Evolutionary conservation across 1,140 invertebrate genomes (phyloP).

Genomic region (Atopsyche davidsoni): DNA sequence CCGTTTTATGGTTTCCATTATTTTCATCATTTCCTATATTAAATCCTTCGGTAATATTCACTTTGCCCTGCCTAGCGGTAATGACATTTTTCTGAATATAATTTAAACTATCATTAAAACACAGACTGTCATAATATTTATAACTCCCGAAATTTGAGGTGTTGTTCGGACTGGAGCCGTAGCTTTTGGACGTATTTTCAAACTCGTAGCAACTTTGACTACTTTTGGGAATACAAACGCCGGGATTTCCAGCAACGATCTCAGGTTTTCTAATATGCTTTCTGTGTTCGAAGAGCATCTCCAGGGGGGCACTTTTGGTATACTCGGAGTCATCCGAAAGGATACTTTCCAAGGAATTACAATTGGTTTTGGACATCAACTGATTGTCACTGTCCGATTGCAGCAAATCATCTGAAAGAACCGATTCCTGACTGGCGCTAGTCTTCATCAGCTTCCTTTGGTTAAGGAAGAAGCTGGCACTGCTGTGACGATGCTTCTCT

Average conservation of each 20-base stretch:
- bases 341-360: conserved; percentile 72
- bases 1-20: conserved; percentile 35
- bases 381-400: conserved; percentile 54
- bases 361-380: conserved; percentile 50
- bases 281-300: conserved; percentile 57
- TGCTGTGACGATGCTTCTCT: conserved; percentile 51
- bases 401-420: conserved; percentile 64
- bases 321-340: conserved; percentile 71
- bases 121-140: conserved; percentile 46
- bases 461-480: conserved; percentile 61
- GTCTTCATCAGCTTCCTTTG: conserved; percentile 50
- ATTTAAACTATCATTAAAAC: conserved; percentile 22
- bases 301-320: conserved; percentile 68
- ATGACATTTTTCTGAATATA: conserved; percentile 9
- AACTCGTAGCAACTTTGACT: conserved; percentile 50
- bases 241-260: conserved; percentile 29
- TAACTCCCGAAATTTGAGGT: conserved; percentile 39
- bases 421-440: conserved; percentile 64
- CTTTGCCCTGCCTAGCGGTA: conserved; percentile 2
- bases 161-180: conserved; percentile 55
- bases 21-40: conserved; percentile 7
- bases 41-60: conserved; percentile 18
- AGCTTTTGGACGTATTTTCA: conserved; percentile 51
- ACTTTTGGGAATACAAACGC: conserved; percentile 36
- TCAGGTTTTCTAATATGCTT: conserved; percentile 33